Conservation (phyloP, 2,113 vertebrate species). For the Lepus europaeus region DNA sequence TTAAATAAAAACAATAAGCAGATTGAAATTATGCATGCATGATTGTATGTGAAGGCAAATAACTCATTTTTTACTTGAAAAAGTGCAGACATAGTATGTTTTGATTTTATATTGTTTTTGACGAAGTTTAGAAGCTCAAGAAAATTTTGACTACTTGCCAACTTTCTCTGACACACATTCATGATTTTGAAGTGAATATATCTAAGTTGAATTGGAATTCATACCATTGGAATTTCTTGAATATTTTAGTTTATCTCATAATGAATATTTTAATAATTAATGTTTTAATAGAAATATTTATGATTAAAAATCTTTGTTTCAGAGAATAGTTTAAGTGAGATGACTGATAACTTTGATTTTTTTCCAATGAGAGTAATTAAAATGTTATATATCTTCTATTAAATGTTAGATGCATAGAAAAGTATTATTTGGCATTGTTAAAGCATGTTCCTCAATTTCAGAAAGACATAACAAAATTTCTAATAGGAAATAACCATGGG, state of each 20-base stretch:
- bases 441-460: slow-evolving; percentile 1
- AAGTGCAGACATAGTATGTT: slow-evolving; percentile 44
- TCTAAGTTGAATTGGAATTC: slow-evolving; percentile 36
- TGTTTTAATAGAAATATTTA: background rate
- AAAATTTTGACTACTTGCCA: slow-evolving; percentile 6
- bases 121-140: slow-evolving; percentile 57
- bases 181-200: slow-evolving; percentile 59
- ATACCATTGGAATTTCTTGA: slow-evolving; percentile 25
- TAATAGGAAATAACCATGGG: background rate
- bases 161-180: slow-evolving; percentile 6
- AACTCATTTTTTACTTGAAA: slow-evolving; percentile 63
- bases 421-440: background rate
- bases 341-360: background rate
- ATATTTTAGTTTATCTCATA: slow-evolving; percentile 68
- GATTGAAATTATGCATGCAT: slow-evolving; percentile 66
- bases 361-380: background rate
- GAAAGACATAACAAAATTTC: background rate
- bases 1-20: slow-evolving; percentile 74
- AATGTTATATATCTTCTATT: background rate
- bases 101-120: slow-evolving; percentile 20
- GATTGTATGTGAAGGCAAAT: slow-evolving; percentile 71
- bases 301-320: background rate
- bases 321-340: background rate
- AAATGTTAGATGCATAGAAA: background rate
- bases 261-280: slow-evolving; percentile 44